A percentile compares a stretch with the other conserved stretches of the same genome.
These are phyloP conservation scores for Catamblyrhynchus diadema DNA, from an alignment of 2,797 vertebrate genomes.

Conservation along the genomic window DNA sequence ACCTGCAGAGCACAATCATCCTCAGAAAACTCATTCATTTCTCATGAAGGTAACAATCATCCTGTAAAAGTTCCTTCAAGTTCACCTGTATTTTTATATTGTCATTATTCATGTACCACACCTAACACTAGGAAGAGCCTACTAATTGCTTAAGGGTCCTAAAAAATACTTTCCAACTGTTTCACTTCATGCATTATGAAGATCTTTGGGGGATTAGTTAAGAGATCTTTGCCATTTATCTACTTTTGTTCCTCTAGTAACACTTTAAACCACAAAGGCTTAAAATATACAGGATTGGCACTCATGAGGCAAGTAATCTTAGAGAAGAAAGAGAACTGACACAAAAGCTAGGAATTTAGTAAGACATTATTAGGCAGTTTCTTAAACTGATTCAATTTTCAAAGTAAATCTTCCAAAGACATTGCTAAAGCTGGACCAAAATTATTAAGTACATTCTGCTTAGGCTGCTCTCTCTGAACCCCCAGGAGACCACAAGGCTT, in stretches of 20 bases:
- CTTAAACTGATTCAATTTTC: background rate
- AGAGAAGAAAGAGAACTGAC: background rate
- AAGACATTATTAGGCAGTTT: background rate
- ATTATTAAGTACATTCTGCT: background rate
- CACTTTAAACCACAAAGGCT: background rate
- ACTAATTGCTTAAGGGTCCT: background rate
- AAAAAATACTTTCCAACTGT: background rate
- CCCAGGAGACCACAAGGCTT: background rate
- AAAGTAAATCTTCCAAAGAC: background rate
- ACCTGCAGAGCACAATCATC: background rate
- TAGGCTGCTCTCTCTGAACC: background rate
- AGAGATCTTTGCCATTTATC: background rate
- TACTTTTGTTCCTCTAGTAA: background rate
- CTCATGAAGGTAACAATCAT: background rate
- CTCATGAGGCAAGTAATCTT: background rate
- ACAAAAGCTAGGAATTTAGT: background rate
- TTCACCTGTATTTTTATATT: background rate
- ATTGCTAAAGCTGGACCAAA: background rate
- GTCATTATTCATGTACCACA: background rate
- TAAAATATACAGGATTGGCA: background rate
- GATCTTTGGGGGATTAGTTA: background rate
- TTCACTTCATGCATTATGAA: background rate
- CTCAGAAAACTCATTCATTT: background rate
- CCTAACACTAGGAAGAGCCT: background rate
- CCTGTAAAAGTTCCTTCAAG: background rate